Evolutionary conservation across 2,797 vertebrate species (phyloP).

Genomic region (Coracias cyanogaster): DNA sequence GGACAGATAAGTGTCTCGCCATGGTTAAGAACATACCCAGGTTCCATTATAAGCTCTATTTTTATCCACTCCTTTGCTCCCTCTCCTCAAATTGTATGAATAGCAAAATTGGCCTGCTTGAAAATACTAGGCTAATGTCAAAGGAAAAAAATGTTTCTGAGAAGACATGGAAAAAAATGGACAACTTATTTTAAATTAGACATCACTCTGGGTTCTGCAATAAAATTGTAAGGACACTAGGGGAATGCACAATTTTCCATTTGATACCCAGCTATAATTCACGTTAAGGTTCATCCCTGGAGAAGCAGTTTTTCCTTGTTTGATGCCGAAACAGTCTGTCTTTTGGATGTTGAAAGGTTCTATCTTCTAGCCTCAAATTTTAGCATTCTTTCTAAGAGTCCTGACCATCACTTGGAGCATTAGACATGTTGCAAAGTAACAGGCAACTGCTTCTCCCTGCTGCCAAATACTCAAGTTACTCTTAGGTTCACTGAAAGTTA

Average conservation of each 20-base stretch:
- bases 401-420: not conserved
- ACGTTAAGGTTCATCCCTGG: not conserved
- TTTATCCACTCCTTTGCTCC: constrained; percentile 40
- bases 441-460: not conserved
- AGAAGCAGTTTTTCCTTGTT: constrained; percentile 1
- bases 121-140: constrained; percentile 22
- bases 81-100: constrained; percentile 19
- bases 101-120: constrained; percentile 25
- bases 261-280: not conserved
- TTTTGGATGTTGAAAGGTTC: not conserved
- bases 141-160: not conserved
- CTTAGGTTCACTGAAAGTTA: not conserved
- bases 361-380: not conserved
- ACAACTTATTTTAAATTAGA: constrained; percentile 10
- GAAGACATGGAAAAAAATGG: not conserved
- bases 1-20: constrained; percentile 61
- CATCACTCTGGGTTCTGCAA: constrained; percentile 5
- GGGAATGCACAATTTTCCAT: constrained; percentile 7
- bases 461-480: not conserved
- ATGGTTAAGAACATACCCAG: constrained; percentile 52
- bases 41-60: constrained; percentile 61
- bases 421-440: not conserved
- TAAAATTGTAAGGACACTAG: constrained; percentile 5
- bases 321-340: not conserved
- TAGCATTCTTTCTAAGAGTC: not conserved